phyloP scores from a whole-genome alignment of 2,113 vertebrate genomes.

The Cettia cetti region DNA sequence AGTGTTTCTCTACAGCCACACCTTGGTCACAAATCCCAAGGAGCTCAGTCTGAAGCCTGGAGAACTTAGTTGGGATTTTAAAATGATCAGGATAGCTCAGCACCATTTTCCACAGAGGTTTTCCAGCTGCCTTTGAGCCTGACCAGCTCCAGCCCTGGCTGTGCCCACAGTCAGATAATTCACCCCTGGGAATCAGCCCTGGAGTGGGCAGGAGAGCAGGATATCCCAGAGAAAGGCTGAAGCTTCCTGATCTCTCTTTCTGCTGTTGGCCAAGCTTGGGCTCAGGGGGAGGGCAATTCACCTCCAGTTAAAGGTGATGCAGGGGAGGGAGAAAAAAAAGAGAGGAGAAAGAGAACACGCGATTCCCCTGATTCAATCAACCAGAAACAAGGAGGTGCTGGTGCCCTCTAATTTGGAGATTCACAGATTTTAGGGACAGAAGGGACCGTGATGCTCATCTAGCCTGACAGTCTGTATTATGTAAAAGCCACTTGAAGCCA shows the following conservation, averaged over 20 bases:
- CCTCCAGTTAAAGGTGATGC: background rate
- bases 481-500: slow-evolving; percentile 56
- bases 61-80: background rate
- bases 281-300: background rate
- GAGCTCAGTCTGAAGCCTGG: background rate
- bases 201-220: background rate
- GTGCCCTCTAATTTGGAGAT: slow-evolving; percentile 49
- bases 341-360: background rate
- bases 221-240: background rate
- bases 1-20: background rate
- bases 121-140: background rate
- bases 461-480: slow-evolving; percentile 51
- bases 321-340: background rate
- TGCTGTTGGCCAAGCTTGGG: background rate
- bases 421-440: slow-evolving; percentile 42
- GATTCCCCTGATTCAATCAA: slow-evolving; percentile 43
- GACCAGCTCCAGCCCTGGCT: background rate
- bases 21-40: background rate
- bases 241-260: background rate
- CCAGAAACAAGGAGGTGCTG: slow-evolving; percentile 34
- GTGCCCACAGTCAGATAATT: background rate
- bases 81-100: background rate
- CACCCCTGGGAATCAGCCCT: background rate
- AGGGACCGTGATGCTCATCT: slow-evolving; percentile 17
- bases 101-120: background rate